A percentile compares a stretch with the other conserved stretches of the same genome.
phyloP scores from a whole-genome alignment of 1,140 invertebrate species.

The Parapsyche elsis region DNA sequence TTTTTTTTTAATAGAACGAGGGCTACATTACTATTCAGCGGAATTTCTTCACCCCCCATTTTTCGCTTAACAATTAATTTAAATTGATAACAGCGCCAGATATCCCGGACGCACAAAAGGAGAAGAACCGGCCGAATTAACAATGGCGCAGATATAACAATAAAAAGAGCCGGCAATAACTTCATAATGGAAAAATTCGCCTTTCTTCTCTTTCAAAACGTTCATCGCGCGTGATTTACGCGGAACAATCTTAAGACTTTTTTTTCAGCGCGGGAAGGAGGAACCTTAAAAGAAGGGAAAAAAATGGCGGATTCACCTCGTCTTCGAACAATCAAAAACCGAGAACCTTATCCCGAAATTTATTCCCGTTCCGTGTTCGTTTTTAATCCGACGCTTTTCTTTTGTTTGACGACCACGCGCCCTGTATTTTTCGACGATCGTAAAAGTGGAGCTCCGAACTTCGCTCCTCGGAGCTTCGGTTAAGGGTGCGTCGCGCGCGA shows the following conservation, averaged over 20 bases:
- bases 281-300: neutral
- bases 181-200: slow-evolving; percentile 33
- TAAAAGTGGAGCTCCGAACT: slow-evolving; percentile 46
- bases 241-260: slow-evolving; percentile 12
- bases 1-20: neutral
- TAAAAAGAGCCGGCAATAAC: slow-evolving; percentile 25
- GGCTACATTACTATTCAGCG: slow-evolving; percentile 21
- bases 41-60: neutral
- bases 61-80: slow-evolving; percentile 24
- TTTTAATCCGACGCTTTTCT: slow-evolving; percentile 49
- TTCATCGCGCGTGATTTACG: slow-evolving; percentile 31
- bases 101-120: neutral
- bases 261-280: neutral
- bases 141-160: slow-evolving; percentile 28
- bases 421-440: slow-evolving; percentile 39
- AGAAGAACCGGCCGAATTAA: slow-evolving; percentile 8
- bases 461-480: slow-evolving; percentile 36
- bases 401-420: slow-evolving; percentile 3
- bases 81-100: slow-evolving; percentile 26
- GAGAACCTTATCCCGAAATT: slow-evolving; percentile 45
- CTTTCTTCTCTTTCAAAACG: slow-evolving; percentile 7
- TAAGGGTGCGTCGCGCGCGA: slow-evolving; percentile 35
- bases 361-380: slow-evolving; percentile 48
- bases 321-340: slow-evolving; percentile 43
- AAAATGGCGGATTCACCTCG: slow-evolving; percentile 20